Evolutionary conservation across 2,113 vertebrate genomes (phyloP), one percentile per base, ranked within the genome.

Genomic region (Calyptomena viridis): DNA sequence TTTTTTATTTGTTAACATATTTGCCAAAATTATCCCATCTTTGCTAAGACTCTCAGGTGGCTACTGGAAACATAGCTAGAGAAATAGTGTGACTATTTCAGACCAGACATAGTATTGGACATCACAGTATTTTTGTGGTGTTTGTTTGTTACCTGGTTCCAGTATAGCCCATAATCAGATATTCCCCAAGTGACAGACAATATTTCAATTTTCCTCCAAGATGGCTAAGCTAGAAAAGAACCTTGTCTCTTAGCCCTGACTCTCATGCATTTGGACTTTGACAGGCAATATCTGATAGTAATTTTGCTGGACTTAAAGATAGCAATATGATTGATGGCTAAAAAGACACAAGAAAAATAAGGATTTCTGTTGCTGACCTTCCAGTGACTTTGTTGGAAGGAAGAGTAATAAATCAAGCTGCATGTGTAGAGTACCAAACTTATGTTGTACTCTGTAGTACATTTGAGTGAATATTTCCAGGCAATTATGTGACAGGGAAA

Each of bases 321-420:
- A 91, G 23, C 55, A 50, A 22, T 75, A 62, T 87, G 81, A 86
- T 63, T 90, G 92, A 78, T 78, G 42, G 63, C 89, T 82, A 75
- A 76, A 94, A 90, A 81, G 56, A 72, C 64, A 60, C 17, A 78
- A 68, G 74, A 84, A 91, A 93, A 96, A 87, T 42, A 84, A 62
- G 17, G 37, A 82, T 84, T 89, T 93, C 53, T 95, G 42, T 64
- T 25, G 82, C 22, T 87, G 78, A 83, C 49, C 62, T 93, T 92
- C 82, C 62, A 72, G 49, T 85, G 62, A 85, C 75, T 60, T 88
- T 83, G 35, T 72, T 91, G 85, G 52, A 91, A 81, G 31, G 59
- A n/a, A 59, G n/a, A 84, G 23, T 73, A 71, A 59, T 93, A 84
- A 94, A 86, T 85, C 55, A 74, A 68, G 58, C 42, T 83, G 63